Base-by-base conservation (phyloP, 1,140 invertebrate genomes). In the Geopemphigus sp. region DNA sequence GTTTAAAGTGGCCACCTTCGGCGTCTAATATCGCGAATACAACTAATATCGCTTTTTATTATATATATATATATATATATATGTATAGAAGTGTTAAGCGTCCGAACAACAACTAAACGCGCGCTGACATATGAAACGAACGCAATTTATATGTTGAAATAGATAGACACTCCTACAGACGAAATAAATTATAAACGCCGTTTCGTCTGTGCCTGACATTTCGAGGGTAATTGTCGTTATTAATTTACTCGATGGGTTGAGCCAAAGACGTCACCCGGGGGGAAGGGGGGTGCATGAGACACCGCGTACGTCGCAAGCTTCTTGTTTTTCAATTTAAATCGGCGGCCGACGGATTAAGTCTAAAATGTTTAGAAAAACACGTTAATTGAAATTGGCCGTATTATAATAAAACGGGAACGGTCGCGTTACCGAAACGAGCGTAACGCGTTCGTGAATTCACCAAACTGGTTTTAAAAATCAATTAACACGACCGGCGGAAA, bases 251-350 rank as follows among this genome's bases (percentile, higher is more conserved):
- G 68, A 32, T 72, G 68, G 47, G 68, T 26, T 26, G 47, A 32
- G 10, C 50, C 47, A 5, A 53, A 29, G 24, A n/a, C 68, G 50
- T 54, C 45, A 70, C 68, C 68, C 15, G 47, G 24, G 24, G 68
- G 68, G 32, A 39, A 39, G n/a, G n/a, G n/a, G n/a, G n/a, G n/a
- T n/a, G n/a, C n/a, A n/a, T n/a, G n/a, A n/a, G n/a, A n/a, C n/a
- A n/a, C n/a, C 54, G 24, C 26, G 29, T 15, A 39, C 17, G 22
- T 17, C 6, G 32, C n/a, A n/a, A 54, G 19, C 24, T 11, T 26
- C 68, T 72, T 39, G 68, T 72, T 72, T 72, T 72, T 54, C 29
- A 72, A 72, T 72, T 72, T 72, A 54, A 72, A 29, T 26, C 68
- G 68, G 47, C 66, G 66, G 39, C 64, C 4, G 47, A 70, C 15